Evolutionary conservation across 2,113 vertebrate species (phyloP), one percentile per base, ranked within the genome.

Genomic region (Rhea pennata): DNA sequence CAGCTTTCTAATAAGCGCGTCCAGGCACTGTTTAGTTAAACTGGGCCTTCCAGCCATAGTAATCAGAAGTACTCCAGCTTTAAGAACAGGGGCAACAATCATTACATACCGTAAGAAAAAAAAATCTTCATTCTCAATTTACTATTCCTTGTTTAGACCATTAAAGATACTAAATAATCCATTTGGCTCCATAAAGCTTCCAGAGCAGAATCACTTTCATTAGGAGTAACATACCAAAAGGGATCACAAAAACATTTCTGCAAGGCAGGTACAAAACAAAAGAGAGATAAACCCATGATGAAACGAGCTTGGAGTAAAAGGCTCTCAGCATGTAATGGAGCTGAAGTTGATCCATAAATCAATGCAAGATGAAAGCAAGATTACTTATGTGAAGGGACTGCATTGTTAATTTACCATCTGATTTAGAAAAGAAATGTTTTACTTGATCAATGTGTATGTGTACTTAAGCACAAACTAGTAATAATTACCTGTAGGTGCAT

Each of bases 291-390:
- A 94, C 33, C 21, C 66, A 78, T 39, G 61, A 90, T 83, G 77
- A 97, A 96, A 94, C 77, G 94, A 97, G 81, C 85, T 93, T 95
- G 93, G 92, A 97, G 53, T 92, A 95, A 95, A 92, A 96, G 71
- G 51, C 92, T 94, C 88, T 97, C 93, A 69, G 95, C 92, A 87
- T 75, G 67, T 93, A 96, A 96, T 88, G 76, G 82, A 92, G 67
- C 5, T 88, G 75, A 97, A 97, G 92, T 71, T 97, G 93, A 98
- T 95, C 95, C 93, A 96, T 96, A 97, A 97, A 98, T 98, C 98
- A 97, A 98, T 97, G 97, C 46, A 92, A 91, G 96, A 97, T 98
- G 97, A 98, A 97, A 98, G 97, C 91, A 96, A 96, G 92, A 94
- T 95, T 94, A 96, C 92, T 95, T 96, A 96, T 92, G 91, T 92